A percentile compares a stretch with the other conserved stretches of the same genome.
phyloP scores from a whole-genome alignment of 1,140 invertebrate genomes.

The Drosophila teissieri region DNA sequence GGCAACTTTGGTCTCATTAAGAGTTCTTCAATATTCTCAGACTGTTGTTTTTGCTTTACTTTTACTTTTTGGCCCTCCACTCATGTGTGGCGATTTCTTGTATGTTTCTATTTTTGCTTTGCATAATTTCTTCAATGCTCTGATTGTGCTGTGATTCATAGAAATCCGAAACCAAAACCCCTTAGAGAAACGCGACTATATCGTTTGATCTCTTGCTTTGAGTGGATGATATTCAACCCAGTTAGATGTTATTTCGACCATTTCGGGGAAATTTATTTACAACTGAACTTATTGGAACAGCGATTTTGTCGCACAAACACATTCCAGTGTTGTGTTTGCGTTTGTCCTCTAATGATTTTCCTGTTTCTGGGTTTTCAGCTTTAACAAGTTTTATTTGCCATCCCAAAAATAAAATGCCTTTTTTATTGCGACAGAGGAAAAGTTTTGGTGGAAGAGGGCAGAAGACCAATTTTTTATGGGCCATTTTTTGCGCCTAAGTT shows the following conservation, averaged over 20 bases:
- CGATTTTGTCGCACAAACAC: slow-evolving; percentile 41
- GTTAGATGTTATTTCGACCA: slow-evolving; percentile 29
- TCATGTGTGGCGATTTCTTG: slow-evolving; percentile 30
- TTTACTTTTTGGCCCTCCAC: background rate
- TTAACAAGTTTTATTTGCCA: slow-evolving; percentile 1
- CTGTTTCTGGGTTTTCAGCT: slow-evolving; percentile 5
- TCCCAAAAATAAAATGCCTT: background rate
- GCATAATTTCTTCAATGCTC: slow-evolving; percentile 31
- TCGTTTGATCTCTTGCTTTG: slow-evolving; percentile 57
- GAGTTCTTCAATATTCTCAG: slow-evolving; percentile 60
- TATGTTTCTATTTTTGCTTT: slow-evolving; percentile 21
- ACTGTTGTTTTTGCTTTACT: slow-evolving; percentile 28
- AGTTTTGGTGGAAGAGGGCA: background rate
- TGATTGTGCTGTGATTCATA: slow-evolving; percentile 31
- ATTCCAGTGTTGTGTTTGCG: background rate
- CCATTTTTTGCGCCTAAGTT: slow-evolving; percentile 59
- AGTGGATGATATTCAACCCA: slow-evolving; percentile 51
- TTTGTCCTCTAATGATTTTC: slow-evolving; percentile 9
- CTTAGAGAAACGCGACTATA: background rate
- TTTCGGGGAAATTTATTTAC: slow-evolving; percentile 42
- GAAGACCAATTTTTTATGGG: slow-evolving; percentile 28
- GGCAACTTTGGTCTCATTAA: slow-evolving; percentile 54
- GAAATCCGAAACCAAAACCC: background rate
- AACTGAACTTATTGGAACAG: slow-evolving; percentile 15
- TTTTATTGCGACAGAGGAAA: slow-evolving; percentile 8